Evolutionary conservation across 2,888 invertebrate species (phyloP), one percentile per base, ranked within the genome.

Genomic region (Eupithecia inturbata): DNA sequence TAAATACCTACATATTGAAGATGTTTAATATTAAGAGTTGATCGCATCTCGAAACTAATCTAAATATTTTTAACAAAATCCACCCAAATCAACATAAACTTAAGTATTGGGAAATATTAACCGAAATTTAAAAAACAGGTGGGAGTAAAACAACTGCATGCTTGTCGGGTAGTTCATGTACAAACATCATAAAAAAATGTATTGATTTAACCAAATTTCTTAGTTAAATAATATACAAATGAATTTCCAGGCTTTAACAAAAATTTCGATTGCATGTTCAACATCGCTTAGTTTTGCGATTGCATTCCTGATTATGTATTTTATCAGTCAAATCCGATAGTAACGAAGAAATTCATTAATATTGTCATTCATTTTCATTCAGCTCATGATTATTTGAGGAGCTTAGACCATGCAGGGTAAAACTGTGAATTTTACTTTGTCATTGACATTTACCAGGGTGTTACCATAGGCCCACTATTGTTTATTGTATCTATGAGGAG

Each of bases 351-450:
- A 70, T 67, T 72, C 36, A 72, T 67, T 73, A 26, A 66, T 66
- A 66, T 36, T 67, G 41, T 33, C 31, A 45, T 66, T 68, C 60
- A 45, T 63, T 71, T 79, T 79, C 73, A 39, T 39, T 39, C 12
- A 79, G 78, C 69, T 79, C 76, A 74, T 77, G 75, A 78, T 78
- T 80, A 79, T 74, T 79, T 77, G 71, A 75, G 81, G 80, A 77
- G 84, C 82, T 79, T 77, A 64, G 66, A 71, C 75, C 91, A 91
- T 91, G 91, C 91, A 87, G 86, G 90, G 86, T 80, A 83, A 85
- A 86, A 87, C 85, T 79, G 82, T 85, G 82, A 72, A 71, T 75
- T 76, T 75, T 79, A 77, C 39, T 71, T 73, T 72, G 76, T 73
- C 75, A 77, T 66, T 72, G 76, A 74, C 75, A 77, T 66, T 74